These are phyloP conservation scores for Andrena hattorfiana DNA, from an alignment of 2,888 invertebrate genomes.

Conservation along the genomic window DNA sequence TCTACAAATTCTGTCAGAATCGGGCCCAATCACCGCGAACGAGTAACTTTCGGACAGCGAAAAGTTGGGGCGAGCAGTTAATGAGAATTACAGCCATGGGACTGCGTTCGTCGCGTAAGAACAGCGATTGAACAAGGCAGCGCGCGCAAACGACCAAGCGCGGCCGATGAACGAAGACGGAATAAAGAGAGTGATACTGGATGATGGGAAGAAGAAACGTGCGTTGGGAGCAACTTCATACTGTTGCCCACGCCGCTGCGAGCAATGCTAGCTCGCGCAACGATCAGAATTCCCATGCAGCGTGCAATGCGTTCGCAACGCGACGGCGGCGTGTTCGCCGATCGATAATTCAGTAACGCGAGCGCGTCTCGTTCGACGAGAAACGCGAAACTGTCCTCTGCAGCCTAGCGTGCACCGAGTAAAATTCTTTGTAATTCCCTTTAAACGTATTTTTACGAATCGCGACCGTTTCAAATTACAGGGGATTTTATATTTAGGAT, in stretches of 20 bases:
- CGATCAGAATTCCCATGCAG: conserved; percentile 19
- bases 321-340: conserved; percentile 14
- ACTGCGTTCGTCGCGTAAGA: conserved; percentile 5
- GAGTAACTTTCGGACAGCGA: background rate
- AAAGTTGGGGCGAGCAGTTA: background rate
- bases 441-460: background rate
- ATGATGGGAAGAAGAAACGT: conserved; percentile 15
- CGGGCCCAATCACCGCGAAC: background rate
- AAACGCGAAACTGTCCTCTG: background rate
- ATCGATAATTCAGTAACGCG: conserved; percentile 38
- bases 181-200: conserved; percentile 4
- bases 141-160: conserved; percentile 30
- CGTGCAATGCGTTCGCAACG: background rate
- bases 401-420: background rate
- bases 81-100: background rate
- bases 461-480: background rate
- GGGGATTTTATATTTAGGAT: background rate
- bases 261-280: conserved; percentile 18
- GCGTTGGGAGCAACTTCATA: background rate
- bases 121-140: conserved; percentile 38
- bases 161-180: conserved; percentile 26
- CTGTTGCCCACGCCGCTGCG: conserved; percentile 2
- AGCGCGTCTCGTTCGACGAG: background rate
- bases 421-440: background rate
- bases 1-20: too few species aligned